These are phyloP conservation scores for Porphyrio hochstetteri DNA, from an alignment of 2,113 vertebrate species.

Conservation along the genomic window DNA sequence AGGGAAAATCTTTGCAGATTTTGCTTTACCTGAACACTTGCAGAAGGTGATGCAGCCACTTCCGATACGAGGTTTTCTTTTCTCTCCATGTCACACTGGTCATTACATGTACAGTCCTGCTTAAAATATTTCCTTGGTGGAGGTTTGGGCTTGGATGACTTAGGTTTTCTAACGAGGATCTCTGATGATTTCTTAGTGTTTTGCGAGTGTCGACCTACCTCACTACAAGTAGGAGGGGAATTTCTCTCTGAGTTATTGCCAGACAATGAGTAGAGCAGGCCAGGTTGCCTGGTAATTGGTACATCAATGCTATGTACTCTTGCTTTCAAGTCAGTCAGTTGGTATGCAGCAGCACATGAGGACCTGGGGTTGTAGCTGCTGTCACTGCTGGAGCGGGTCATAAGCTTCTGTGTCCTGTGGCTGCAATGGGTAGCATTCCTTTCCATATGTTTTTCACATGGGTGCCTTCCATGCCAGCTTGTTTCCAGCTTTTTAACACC, in stretches of 20 bases:
- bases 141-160: constrained; percentile 78
- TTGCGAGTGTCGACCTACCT: constrained; percentile 67
- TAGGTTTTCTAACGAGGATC: constrained; percentile 75
- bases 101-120: constrained; percentile 74
- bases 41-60: constrained; percentile 21
- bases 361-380: constrained; percentile 77
- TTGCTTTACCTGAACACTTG: constrained; percentile 75
- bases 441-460: constrained; percentile 77
- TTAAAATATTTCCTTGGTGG: constrained; percentile 82
- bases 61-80: constrained; percentile 40
- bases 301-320: constrained; percentile 75
- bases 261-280: not conserved
- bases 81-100: constrained; percentile 51
- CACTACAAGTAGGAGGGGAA: constrained; percentile 41
- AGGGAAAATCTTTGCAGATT: not conserved
- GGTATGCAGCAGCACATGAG: constrained; percentile 7
- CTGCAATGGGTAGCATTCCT: constrained; percentile 47
- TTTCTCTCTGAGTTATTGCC: constrained; percentile 50
- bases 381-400: constrained; percentile 91
- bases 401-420: constrained; percentile 77
- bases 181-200: constrained; percentile 71
- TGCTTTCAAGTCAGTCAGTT: constrained; percentile 43
- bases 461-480: constrained; percentile 80
- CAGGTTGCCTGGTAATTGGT: constrained; percentile 57
- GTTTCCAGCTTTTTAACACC: constrained; percentile 76